Evolutionary conservation across 2,888 invertebrate species (phyloP).

Genomic region (Prenolepis imparis): DNA sequence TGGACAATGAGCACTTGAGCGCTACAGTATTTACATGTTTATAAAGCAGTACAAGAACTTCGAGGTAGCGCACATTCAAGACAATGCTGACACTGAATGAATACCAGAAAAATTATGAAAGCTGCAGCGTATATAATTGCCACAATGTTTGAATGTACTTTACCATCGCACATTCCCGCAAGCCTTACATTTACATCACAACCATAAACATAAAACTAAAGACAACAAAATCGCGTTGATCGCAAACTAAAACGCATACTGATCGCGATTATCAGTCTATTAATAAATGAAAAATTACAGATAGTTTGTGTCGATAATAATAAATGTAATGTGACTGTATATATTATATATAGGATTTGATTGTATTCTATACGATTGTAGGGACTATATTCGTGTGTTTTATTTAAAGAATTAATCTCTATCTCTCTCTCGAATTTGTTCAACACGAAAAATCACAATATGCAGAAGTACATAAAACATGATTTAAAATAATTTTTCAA

Average conservation of each 20-base stretch:
- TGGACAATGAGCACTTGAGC: slow-evolving; percentile 54
- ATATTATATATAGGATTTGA: slow-evolving; percentile 34
- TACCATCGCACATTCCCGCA: slow-evolving; percentile 24
- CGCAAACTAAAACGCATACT: slow-evolving; percentile 38
- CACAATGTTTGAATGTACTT: slow-evolving; percentile 24
- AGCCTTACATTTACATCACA: slow-evolving; percentile 78
- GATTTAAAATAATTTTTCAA: background rate
- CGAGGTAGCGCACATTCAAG: slow-evolving; percentile 40
- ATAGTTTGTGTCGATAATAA: slow-evolving; percentile 48
- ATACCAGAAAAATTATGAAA: background rate
- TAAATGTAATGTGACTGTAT: slow-evolving; percentile 42
- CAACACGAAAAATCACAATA: background rate
- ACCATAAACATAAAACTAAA: slow-evolving; percentile 79
- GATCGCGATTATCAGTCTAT: slow-evolving; percentile 57
- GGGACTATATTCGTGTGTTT: slow-evolving; percentile 54
- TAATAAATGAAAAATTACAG: slow-evolving; percentile 39
- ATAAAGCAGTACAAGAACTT: slow-evolving; percentile 56
- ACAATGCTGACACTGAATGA: background rate
- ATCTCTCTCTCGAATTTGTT: background rate
- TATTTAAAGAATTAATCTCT: background rate
- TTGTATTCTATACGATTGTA: slow-evolving; percentile 29
- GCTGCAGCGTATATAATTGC: background rate
- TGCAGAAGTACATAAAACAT: slow-evolving; percentile 8
- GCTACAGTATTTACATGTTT: slow-evolving; percentile 62
- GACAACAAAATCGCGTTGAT: slow-evolving; percentile 54